Evolutionary conservation across 2,797 vertebrate species (phyloP).

Genomic region (Neoniphon sammara): DNA sequence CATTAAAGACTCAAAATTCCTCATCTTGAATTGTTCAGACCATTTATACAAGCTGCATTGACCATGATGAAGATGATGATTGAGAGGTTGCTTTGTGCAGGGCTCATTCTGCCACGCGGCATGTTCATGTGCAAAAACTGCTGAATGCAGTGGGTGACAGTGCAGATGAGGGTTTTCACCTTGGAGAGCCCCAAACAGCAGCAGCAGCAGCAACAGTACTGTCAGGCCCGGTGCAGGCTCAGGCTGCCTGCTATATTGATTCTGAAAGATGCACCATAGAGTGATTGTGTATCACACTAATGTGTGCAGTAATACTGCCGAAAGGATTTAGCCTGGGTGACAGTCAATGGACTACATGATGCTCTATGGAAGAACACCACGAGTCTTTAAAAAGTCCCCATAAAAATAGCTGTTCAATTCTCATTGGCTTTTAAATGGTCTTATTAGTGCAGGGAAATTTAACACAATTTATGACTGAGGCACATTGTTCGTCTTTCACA

Average conservation of each 20-base stretch:
- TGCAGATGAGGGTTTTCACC: slow-evolving; percentile 67
- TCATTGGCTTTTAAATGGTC: neutral
- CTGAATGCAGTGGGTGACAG: slow-evolving; percentile 64
- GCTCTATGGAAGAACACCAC: slow-evolving; percentile 5
- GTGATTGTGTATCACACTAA: slow-evolving; percentile 43
- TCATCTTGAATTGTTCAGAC: neutral
- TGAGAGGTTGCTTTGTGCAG: slow-evolving; percentile 37
- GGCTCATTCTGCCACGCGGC: slow-evolving; percentile 42
- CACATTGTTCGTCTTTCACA: neutral
- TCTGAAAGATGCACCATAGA: slow-evolving; percentile 50
- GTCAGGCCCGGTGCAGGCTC: slow-evolving; percentile 26
- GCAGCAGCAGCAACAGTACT: slow-evolving; percentile 23
- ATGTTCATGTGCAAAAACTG: slow-evolving; percentile 52
- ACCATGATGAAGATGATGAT: slow-evolving; percentile 38
- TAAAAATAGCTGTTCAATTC: neutral
- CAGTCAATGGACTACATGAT: slow-evolving; percentile 16
- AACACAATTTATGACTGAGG: neutral
- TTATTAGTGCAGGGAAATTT: neutral
- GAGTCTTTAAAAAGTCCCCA: slow-evolving; percentile 5
- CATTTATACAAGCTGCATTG: slow-evolving; percentile 21
- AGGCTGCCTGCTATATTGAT: slow-evolving; percentile 55
- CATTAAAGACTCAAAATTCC: slow-evolving; percentile 11
- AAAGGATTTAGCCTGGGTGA: slow-evolving; percentile 8
- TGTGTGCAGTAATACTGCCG: slow-evolving; percentile 31
- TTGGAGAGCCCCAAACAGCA: slow-evolving; percentile 54